Conservation (phyloP, 1,140 invertebrate genomes). For the Orussus abietinus region DNA sequence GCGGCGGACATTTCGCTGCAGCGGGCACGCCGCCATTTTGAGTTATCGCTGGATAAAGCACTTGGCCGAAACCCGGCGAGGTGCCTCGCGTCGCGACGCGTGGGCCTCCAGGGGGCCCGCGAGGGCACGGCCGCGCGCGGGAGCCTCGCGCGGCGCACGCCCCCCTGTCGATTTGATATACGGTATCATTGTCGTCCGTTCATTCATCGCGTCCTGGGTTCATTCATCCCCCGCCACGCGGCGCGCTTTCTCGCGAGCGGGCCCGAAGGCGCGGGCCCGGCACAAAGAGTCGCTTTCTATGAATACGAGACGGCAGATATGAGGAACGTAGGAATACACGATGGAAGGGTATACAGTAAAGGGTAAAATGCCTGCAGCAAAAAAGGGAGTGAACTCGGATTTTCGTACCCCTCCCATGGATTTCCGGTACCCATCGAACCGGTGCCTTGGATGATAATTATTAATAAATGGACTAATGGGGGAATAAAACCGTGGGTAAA, state of each 20-base stretch:
- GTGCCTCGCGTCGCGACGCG: slow-evolving; percentile 30
- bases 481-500: no score
- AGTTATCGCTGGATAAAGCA: slow-evolving; percentile 45
- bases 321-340: no score
- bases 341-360: no score
- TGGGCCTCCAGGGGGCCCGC: slow-evolving; percentile 20
- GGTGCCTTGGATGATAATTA: no score
- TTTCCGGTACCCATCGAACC: no score
- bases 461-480: no score
- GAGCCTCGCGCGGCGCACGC: slow-evolving; percentile 8
- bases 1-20: slow-evolving; percentile 28
- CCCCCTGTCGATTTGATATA: slow-evolving; percentile 33
- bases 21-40: slow-evolving; percentile 29
- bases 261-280: background rate
- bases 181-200: slow-evolving; percentile 43
- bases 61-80: slow-evolving; percentile 33
- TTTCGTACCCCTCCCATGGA: no score
- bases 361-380: no score
- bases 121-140: background rate
- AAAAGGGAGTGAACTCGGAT: no score
- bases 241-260: slow-evolving; percentile 2
- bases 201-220: slow-evolving; percentile 17
- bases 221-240: slow-evolving; percentile 20
- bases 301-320: no score
- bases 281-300: no score